phyloP scores from a whole-genome alignment of 1,140 invertebrate species.

The Bombus huntii region DNA sequence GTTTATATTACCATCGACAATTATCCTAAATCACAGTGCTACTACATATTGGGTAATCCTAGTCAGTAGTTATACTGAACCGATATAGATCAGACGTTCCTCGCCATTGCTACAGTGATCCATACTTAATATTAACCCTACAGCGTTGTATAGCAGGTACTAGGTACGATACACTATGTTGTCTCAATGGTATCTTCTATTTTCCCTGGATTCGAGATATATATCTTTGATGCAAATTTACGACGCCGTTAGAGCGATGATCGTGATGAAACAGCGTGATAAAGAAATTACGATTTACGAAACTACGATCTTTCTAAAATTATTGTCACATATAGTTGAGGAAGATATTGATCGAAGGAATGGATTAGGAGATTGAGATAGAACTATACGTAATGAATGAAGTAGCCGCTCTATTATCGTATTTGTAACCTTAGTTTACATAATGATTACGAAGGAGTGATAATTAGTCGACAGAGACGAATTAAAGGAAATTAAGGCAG shows the following conservation, averaged over 20 bases:
- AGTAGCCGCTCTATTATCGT: too few relatives aligned
- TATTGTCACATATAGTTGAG: background rate
- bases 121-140: slow-evolving; percentile 25
- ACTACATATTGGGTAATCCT: background rate
- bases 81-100: slow-evolving; percentile 37
- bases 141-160: background rate
- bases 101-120: slow-evolving; percentile 13
- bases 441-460: background rate
- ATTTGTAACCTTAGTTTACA: too few relatives aligned
- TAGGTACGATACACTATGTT: background rate
- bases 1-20: slow-evolving; percentile 7
- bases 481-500: background rate
- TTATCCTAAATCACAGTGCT: background rate
- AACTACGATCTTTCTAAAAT: background rate
- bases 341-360: background rate
- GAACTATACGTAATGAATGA: background rate
- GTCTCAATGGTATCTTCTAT: background rate
- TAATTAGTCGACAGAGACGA: background rate
- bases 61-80: slow-evolving; percentile 28
- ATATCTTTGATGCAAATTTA: background rate
- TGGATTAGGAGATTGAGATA: background rate
- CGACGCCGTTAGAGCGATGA: background rate
- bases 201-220: slow-evolving; percentile 16
- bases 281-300: background rate
- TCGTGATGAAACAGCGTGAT: background rate